Conservation (phyloP, 2,888 invertebrate species). For the Leucophenga maculata region DNA sequence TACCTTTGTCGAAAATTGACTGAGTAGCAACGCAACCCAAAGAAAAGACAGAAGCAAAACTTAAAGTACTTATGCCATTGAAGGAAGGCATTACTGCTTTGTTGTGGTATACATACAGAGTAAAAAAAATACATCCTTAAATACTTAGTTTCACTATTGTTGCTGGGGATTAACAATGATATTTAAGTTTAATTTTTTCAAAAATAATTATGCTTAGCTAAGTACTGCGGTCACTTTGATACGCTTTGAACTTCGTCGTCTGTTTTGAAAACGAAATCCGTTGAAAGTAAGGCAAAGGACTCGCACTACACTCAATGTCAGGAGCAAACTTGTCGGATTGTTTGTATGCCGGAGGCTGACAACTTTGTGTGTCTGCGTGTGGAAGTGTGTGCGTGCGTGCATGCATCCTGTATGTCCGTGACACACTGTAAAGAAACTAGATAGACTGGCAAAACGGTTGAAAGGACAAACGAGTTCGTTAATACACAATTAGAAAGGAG, state of each 20-base stretch:
- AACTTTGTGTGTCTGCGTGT: not conserved
- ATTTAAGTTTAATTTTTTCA: not conserved
- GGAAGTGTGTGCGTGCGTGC: too few relatives aligned
- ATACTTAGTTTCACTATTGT: not conserved
- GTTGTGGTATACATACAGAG: conserved; percentile 58
- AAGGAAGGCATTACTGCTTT: conserved; percentile 39
- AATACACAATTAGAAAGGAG: conserved; percentile 33
- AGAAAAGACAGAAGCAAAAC: too few relatives aligned
- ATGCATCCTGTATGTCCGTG: not conserved
- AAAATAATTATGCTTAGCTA: conserved; percentile 12
- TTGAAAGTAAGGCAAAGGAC: not conserved
- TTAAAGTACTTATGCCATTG: not conserved
- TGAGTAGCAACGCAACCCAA: not conserved
- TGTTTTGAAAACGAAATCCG: conserved; percentile 1
- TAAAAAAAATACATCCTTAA: not conserved
- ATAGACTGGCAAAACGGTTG: not conserved
- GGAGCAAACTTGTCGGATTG: conserved; percentile 43
- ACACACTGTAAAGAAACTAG: conserved; percentile 4
- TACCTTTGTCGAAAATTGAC: not conserved
- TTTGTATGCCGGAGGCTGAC: conserved; percentile 28
- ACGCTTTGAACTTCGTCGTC: conserved; percentile 4
- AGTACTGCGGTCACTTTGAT: conserved; percentile 17
- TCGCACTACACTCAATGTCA: not conserved
- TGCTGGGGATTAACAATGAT: not conserved
- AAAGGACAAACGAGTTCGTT: conserved; percentile 28